phyloP scores from a whole-genome alignment of 23 tunicate genomes.

The Corella eumyota region DNA sequence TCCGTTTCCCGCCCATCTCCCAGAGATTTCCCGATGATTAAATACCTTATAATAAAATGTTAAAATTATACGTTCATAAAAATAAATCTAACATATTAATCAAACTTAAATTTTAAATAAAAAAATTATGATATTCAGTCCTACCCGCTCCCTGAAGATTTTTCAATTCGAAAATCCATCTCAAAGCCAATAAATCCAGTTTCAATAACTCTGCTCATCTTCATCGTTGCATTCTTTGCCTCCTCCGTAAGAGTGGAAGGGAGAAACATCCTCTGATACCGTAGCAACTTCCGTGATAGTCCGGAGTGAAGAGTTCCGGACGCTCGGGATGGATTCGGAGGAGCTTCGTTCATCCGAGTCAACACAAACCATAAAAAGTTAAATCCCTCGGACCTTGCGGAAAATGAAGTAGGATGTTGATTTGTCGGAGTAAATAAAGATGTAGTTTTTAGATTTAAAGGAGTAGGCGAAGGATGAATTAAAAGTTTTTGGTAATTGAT shows the following conservation, averaged over 20 bases:
- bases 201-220: conserved; percentile 15
- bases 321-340: too few species aligned
- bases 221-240: not conserved
- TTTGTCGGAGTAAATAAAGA: too few species aligned
- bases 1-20: conserved; percentile 5
- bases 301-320: conserved; percentile 36
- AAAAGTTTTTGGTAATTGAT: too few species aligned
- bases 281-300: conserved; percentile 33
- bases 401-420: too few species aligned
- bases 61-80: too few species aligned
- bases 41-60: conserved; percentile 34
- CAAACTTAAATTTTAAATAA: not conserved
- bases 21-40: conserved; percentile 68
- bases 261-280: conserved; percentile 12
- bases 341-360: too few species aligned
- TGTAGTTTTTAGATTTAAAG: not conserved
- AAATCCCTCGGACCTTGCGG: too few species aligned
- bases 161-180: conserved; percentile 53
- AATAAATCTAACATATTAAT: too few species aligned
- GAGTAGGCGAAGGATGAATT: too few species aligned
- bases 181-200: conserved; percentile 79
- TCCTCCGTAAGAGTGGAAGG: not conserved
- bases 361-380: too few species aligned
- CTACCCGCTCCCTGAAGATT: conserved; percentile 76
- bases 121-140: conserved; percentile 6